A percentile compares a stretch with the other conserved stretches of the same genome.
phyloP scores from a whole-genome alignment of 1,140 invertebrate genomes.

The Mamestra configurata region DNA sequence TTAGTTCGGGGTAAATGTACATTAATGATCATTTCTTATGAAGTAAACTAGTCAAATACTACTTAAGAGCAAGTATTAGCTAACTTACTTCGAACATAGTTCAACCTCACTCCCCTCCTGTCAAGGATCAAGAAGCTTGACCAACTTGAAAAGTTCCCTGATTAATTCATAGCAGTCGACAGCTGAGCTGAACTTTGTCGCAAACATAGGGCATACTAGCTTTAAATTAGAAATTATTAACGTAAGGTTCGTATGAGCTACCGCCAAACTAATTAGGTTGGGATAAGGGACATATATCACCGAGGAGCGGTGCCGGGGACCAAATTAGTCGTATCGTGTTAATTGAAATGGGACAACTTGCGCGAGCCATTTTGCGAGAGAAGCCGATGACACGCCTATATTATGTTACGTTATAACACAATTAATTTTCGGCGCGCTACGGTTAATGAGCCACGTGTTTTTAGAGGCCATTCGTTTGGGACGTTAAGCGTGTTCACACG shows the following conservation, averaged over 20 bases:
- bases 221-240: conserved; percentile 54
- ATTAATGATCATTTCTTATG: conserved; percentile 40
- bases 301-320: conserved; percentile 47
- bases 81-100: conserved; percentile 39
- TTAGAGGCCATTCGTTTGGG: conserved; percentile 48
- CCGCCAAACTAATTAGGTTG: conserved; percentile 55
- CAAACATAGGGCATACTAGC: conserved; percentile 28
- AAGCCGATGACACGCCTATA: conserved; percentile 51
- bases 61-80: conserved; percentile 44
- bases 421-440: conserved; percentile 51
- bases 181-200: conserved; percentile 15
- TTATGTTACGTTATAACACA: conserved; percentile 51
- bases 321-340: conserved; percentile 58
- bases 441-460: conserved; percentile 52
- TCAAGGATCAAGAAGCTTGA: conserved; percentile 36
- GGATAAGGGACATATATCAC: conserved; percentile 57
- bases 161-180: conserved; percentile 40
- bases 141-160: conserved; percentile 42
- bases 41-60: conserved; percentile 34
- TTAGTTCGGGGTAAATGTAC: conserved; percentile 9
- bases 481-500: conserved; percentile 47
- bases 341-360: conserved; percentile 59
- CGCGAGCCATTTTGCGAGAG: conserved; percentile 41
- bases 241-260: conserved; percentile 54
- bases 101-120: conserved; percentile 4